Conservation (phyloP, 2,113 vertebrate species). For the Ovis canadensis region DNA sequence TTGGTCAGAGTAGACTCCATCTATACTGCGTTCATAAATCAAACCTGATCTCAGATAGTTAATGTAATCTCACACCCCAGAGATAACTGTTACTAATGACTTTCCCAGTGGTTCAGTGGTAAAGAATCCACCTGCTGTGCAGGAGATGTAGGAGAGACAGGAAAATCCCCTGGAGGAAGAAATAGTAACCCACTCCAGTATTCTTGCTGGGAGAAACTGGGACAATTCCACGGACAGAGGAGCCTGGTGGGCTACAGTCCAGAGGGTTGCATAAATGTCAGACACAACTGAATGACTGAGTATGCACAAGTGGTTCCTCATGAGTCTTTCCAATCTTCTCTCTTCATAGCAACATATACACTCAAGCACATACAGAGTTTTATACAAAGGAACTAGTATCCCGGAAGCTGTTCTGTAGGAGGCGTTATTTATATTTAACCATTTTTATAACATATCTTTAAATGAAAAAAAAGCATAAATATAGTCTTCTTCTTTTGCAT, state of each 20-base stretch:
- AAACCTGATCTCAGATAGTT: not conserved
- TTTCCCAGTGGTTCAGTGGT: not conserved
- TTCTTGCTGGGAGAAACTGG: not conserved
- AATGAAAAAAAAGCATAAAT: not conserved
- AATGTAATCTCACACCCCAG: not conserved
- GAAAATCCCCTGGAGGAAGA: not conserved
- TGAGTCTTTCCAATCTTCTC: not conserved
- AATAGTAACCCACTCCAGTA: not conserved
- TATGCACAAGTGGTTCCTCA: not conserved
- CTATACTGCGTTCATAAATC: not conserved
- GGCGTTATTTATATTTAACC: not conserved
- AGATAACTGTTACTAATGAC: not conserved
- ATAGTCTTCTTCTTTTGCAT: not conserved
- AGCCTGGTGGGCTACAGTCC: not conserved
- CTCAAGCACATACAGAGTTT: not conserved
- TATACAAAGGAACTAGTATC: not conserved
- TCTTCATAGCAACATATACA: not conserved
- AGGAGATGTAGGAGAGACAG: not conserved
- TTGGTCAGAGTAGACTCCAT: not conserved
- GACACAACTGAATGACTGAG: not conserved
- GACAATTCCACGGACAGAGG: not conserved
- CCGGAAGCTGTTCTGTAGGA: accelerated
- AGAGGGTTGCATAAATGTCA: accelerated
- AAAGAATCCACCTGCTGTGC: not conserved
- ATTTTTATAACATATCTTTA: not conserved